Evolutionary conservation across 2,113 vertebrate species (phyloP).

Genomic region (Phasianus colchicus): DNA sequence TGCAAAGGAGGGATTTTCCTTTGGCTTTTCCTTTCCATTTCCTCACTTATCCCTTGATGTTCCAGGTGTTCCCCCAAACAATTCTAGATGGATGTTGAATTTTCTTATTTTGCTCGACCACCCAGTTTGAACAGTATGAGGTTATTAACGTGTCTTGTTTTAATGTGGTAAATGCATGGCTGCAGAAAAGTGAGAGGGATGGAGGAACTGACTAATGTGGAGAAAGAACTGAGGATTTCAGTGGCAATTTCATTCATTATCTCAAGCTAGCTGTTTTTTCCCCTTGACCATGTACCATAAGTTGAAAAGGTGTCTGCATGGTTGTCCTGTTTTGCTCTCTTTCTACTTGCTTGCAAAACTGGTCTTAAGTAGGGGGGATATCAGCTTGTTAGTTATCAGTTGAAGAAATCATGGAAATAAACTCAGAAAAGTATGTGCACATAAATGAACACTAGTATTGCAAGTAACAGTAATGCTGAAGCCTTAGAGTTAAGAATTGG

Average conservation of each 20-base stretch:
- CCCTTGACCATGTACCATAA: neutral
- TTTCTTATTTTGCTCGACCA: neutral
- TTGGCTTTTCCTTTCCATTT: neutral
- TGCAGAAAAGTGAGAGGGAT: neutral
- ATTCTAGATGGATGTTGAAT: neutral
- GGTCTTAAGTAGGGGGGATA: neutral
- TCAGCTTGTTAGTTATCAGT: neutral
- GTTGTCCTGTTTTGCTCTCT: neutral
- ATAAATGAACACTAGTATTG: neutral
- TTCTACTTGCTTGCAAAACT: neutral
- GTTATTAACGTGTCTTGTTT: neutral
- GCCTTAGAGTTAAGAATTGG: neutral
- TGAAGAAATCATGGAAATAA: neutral
- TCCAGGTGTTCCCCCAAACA: neutral
- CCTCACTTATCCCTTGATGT: neutral
- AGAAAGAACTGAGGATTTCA: neutral
- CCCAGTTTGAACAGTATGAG: neutral
- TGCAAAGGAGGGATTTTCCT: neutral
- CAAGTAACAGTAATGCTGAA: neutral
- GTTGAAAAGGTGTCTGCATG: neutral
- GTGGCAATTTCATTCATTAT: fast-evolving
- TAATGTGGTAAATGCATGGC: neutral
- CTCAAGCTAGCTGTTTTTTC: neutral
- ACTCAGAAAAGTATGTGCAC: neutral
- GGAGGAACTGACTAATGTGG: neutral